phyloP scores from a whole-genome alignment of 2,797 vertebrate genomes.

The Pangasius macronema region DNA sequence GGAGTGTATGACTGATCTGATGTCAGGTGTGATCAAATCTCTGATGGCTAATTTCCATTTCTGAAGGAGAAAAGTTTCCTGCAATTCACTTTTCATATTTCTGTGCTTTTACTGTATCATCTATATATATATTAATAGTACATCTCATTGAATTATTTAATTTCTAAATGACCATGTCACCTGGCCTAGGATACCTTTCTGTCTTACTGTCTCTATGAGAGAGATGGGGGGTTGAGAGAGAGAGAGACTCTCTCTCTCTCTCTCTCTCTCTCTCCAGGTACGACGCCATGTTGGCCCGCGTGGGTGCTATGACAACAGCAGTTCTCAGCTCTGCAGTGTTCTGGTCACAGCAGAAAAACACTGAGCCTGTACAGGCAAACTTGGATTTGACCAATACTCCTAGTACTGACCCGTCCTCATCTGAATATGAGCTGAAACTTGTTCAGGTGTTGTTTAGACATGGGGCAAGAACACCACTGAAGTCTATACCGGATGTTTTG shows the following conservation, averaged over 20 bases:
- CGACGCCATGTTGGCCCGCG: slow-evolving; percentile 71
- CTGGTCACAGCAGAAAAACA: slow-evolving; percentile 71
- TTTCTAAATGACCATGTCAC: not conserved
- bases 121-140: not conserved
- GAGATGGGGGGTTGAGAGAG: no score
- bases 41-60: not conserved
- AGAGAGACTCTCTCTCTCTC: not conserved
- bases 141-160: not conserved
- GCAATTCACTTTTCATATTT: not conserved
- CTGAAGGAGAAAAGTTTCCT: not conserved
- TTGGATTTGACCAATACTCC: not conserved
- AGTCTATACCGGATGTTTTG: slow-evolving; percentile 78
- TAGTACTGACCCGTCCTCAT: slow-evolving; percentile 16
- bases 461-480: slow-evolving; percentile 90
- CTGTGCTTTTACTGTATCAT: not conserved
- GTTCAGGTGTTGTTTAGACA: slow-evolving; percentile 90
- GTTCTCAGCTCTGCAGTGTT: slow-evolving; percentile 70
- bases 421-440: slow-evolving; percentile 79
- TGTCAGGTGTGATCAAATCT: not conserved
- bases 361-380: slow-evolving; percentile 41
- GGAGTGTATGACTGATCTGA: not conserved
- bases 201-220: no score
- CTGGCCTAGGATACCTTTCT: no score
- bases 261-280: slow-evolving; percentile 13
- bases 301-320: slow-evolving; percentile 71